phyloP scores from a whole-genome alignment of 2,797 vertebrate genomes.

The Holocentrus rufus region DNA sequence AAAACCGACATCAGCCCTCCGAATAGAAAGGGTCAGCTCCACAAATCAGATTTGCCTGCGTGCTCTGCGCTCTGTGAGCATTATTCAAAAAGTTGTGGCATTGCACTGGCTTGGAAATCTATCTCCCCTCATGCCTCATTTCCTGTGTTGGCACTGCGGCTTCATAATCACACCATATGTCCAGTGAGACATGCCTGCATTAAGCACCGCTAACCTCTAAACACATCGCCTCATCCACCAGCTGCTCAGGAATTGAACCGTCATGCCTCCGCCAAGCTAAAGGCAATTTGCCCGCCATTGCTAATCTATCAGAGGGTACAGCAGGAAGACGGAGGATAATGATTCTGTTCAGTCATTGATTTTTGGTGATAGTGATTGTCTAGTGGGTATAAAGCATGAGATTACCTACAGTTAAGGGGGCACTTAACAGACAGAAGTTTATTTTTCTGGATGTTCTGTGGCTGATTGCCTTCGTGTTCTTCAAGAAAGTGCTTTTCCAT shows the following conservation, averaged over 20 bases:
- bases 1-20: no score
- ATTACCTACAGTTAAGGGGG: no score
- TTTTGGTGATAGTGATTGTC: constrained; percentile 16
- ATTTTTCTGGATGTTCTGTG: no score
- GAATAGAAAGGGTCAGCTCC: background rate
- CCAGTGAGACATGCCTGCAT: constrained; percentile 28
- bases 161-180: constrained; percentile 36
- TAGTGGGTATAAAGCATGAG: no score
- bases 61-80: background rate
- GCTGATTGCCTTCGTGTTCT: no score
- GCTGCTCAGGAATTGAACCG: constrained; percentile 34
- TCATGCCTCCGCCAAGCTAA: constrained; percentile 32
- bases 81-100: constrained; percentile 15
- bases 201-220: constrained; percentile 33
- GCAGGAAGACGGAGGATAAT: constrained; percentile 21
- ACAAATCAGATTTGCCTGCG: constrained; percentile 1
- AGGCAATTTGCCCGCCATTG: constrained; percentile 42
- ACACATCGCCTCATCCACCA: constrained; percentile 37
- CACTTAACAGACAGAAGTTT: no score
- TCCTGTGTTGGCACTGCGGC: constrained; percentile 34
- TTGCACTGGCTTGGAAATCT: constrained; percentile 5
- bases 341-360: constrained; percentile 32
- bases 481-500: no score
- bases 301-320: constrained; percentile 44
- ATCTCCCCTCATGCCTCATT: constrained; percentile 39